Base-by-base conservation (phyloP, 2,888 invertebrate genomes). In the Sarcophaga carnaria region DNA sequence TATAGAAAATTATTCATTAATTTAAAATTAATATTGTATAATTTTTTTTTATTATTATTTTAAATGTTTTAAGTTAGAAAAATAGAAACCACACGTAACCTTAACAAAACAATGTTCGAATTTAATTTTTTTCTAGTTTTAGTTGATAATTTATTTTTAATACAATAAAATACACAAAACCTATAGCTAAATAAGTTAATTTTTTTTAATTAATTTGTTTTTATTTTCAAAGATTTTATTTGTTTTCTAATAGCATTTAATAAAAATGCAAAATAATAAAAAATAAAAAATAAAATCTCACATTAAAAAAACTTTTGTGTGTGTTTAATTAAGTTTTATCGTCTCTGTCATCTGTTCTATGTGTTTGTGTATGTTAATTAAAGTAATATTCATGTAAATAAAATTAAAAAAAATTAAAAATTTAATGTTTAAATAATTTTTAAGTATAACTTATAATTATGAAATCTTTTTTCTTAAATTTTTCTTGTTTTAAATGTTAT, bases 121-220 rank as follows among this genome's bases (percentile, higher is more conserved):
- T 79, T 83, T 72, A 72, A 69, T 74, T 74, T 74, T 74, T 83
- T 59, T 79, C 71, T 69, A 69, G 67, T 67, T 62, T 64, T 59
- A 70, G 54, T 54, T 54, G 12, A 54, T 25, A 62, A 59, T 75
- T 67, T 64, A 45, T 27, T 25, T 69, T 54, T 67, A 37, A 37
- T 37, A 10, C 37, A 37, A 37, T 37, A 37, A 8, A 37, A 37
- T 37, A 37, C 37, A 10, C 37, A 37, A 37, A 37, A 37, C 37
- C 37, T 37, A 37, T 37, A 37, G 37, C 2, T 8, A 37, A 37
- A 37, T 37, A 37, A 49, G 54, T 14, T 14, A 54, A 17, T 14
- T 17, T 54, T 54, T 54, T 54, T 54, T 54, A 12, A 14, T 54
- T 5, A 54, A 14, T 54, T 22, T 22, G 22, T 22, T 22, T 22